phyloP scores from a whole-genome alignment of 2,888 invertebrate genomes.

The Emmelina monodactyla region DNA sequence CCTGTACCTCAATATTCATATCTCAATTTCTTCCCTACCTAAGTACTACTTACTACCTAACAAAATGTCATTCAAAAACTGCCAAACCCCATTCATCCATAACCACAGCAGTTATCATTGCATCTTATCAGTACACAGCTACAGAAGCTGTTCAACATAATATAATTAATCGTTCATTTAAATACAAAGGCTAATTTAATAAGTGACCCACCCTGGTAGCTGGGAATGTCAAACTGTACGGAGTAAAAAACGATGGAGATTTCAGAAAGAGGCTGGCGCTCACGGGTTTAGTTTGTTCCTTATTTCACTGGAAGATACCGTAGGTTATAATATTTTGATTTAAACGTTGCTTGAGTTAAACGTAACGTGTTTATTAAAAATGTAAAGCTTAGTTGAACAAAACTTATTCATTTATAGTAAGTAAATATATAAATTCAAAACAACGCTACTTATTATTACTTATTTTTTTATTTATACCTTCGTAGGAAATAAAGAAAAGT shows the following conservation, averaged over 20 bases:
- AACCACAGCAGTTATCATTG: not conserved
- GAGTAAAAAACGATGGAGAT: conserved; percentile 51
- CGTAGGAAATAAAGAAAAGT: too few species aligned
- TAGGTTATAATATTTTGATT: too few species aligned
- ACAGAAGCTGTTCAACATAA: conserved; percentile 30
- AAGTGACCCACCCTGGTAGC: conserved; percentile 58
- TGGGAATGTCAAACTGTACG: conserved; percentile 56
- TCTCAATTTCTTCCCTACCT: too few species aligned
- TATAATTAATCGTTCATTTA: conserved; percentile 60
- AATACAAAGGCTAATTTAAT: conserved; percentile 67
- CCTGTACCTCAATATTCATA: too few species aligned
- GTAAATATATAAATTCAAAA: too few species aligned
- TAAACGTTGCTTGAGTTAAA: too few species aligned
- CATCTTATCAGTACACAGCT: conserved; percentile 8
- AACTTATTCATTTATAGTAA: too few species aligned
- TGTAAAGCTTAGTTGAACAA: too few species aligned
- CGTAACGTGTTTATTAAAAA: too few species aligned
- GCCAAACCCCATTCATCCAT: not conserved
- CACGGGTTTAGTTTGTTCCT: conserved; percentile 16
- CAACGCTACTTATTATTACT: too few species aligned
- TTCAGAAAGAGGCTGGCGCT: conserved; percentile 51
- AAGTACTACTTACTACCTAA: conserved; percentile 18
- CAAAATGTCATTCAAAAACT: conserved; percentile 4
- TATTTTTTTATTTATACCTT: too few species aligned
- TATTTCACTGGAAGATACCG: too few species aligned